Base-by-base conservation (phyloP, 2,797 vertebrate genomes). In the Pantherophis vulpinus region DNA sequence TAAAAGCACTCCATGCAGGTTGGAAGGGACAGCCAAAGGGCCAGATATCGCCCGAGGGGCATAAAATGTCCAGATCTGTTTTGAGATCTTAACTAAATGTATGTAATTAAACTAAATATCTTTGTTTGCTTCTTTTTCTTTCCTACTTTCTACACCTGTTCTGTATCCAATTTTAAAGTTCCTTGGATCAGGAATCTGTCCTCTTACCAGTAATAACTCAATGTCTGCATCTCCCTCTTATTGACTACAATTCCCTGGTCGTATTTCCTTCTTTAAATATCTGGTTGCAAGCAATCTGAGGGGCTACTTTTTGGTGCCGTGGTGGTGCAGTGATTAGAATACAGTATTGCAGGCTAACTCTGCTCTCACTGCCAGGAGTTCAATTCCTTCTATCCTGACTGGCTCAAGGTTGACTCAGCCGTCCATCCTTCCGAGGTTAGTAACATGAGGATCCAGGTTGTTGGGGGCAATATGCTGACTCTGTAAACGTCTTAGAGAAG, bases 21-120 rank as follows among this genome's bases (percentile, higher is more conserved):
- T 6, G 13, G 29, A 32, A 70, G 5, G n/a, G 29, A n/a, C 63
- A 32, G 5, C 63, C 29, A 70, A 66, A 32, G 29, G 63, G 29
- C 29, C n/a, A 1, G 29, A 29, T n/a, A 14, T n/a, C 5, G 13
- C 13, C 13, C 0, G 5, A n/a, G 29, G 29, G 14, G 13, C 29
- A n/a, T 66, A 66, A 66, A 66, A 66, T 66, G 13, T n/a, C 63
- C 63, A 66, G n/a, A n/a, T n/a, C 63, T 66, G 29, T 5, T 66
- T 66, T 66, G 4, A n/a, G 63, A 14, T 14, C 29, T 66, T 66
- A 79, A 42, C 70, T 70, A 32, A 70, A 14, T 14, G 4, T 70
- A 32, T 23, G 32, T 37, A 79, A 79, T 79, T 37, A 37, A 74
- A 74, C 5, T 4, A 74, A 79, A 10, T 79, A 79, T 8, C 16